Conservation (phyloP, 2,888 invertebrate genomes). For the Hofmannophila pseudospretella region DNA sequence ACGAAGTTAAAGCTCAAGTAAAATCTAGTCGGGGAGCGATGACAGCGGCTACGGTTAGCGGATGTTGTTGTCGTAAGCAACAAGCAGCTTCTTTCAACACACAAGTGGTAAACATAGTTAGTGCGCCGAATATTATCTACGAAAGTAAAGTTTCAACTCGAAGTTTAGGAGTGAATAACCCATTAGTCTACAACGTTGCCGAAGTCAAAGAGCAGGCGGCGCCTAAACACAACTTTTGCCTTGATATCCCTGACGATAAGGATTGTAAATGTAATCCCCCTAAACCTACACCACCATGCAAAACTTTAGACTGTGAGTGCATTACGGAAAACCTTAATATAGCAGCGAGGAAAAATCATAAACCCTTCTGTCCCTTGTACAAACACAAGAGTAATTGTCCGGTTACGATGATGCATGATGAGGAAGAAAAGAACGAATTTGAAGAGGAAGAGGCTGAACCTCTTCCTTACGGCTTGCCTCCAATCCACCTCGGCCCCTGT, state of each 20-base stretch:
- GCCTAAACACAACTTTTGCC: conserved; percentile 25
- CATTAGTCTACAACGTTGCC: conserved; percentile 28
- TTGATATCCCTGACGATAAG: conserved; percentile 45
- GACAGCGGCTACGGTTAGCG: conserved; percentile 14
- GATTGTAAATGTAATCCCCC: conserved; percentile 61
- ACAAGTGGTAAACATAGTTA: neutral
- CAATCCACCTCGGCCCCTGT: conserved; percentile 65
- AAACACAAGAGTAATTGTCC: conserved; percentile 60
- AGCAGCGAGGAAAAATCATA: conserved; percentile 49
- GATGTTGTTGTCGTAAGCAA: conserved; percentile 28
- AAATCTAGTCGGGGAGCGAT: conserved; percentile 12
- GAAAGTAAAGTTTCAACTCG: conserved; percentile 20
- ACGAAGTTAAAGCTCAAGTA: conserved; percentile 12
- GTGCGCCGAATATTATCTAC: neutral
- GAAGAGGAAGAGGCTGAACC: conserved; percentile 58
- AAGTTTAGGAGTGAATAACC: conserved; percentile 23
- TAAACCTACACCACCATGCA: conserved; percentile 55
- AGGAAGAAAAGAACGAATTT: conserved; percentile 50
- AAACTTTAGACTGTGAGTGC: conserved; percentile 63
- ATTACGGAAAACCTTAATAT: conserved; percentile 40
- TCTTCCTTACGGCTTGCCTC: conserved; percentile 64
- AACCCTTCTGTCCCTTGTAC: conserved; percentile 58
- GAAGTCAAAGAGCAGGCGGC: conserved; percentile 19
- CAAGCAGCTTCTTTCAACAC: neutral
- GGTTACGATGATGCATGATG: conserved; percentile 41